Evolutionary conservation across 2,113 vertebrate genomes (phyloP).

Genomic region (Orientallactaga bullata): DNA sequence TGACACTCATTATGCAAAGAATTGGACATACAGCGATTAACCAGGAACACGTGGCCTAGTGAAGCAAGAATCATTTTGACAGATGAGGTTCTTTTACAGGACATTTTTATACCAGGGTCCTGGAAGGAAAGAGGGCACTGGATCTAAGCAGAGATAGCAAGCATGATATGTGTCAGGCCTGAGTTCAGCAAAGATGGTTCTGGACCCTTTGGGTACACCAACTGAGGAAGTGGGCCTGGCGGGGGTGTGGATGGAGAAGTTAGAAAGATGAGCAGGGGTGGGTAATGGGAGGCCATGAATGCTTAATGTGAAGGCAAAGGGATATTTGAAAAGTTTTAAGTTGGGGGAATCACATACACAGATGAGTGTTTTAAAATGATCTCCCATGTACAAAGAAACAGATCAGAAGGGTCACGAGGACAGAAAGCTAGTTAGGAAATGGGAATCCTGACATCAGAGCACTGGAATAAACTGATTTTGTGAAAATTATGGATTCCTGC

Average conservation of each 20-base stretch:
- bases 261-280: not conserved
- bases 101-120: not conserved
- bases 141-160: not conserved
- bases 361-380: not conserved
- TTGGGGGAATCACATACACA: not conserved
- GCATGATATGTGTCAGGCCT: not conserved
- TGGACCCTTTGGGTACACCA: not conserved
- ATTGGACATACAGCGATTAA: not conserved
- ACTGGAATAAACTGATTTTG: not conserved
- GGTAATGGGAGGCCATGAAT: not conserved
- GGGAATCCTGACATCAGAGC: not conserved
- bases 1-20: not conserved
- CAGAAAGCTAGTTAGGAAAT: not conserved
- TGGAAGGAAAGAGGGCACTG: not conserved
- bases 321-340: not conserved
- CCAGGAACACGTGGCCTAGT: not conserved
- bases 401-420: not conserved
- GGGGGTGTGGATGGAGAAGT: not conserved
- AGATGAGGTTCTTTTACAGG: not conserved
- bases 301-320: slow-evolving; percentile 22
- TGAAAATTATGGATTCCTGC: not conserved
- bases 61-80: not conserved
- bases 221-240: not conserved
- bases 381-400: not conserved
- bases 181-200: not conserved